Evolutionary conservation across 2,888 invertebrate species (phyloP).

Genomic region (Odontomyia ornata): DNA sequence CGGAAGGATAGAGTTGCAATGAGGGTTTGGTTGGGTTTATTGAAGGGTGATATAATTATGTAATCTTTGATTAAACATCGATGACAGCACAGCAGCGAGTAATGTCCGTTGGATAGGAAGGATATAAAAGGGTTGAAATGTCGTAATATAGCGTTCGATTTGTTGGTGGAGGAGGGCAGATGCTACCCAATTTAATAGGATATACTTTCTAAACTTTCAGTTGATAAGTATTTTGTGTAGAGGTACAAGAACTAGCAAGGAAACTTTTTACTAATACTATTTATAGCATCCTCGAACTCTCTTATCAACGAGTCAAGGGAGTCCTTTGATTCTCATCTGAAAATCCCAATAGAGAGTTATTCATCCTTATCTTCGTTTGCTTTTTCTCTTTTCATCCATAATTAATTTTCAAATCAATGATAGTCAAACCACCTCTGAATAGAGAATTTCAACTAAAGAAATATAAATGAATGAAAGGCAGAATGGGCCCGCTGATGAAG

Average conservation of each 20-base stretch:
- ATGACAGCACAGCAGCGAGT: constrained; percentile 2
- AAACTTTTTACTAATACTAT: too few relatives aligned
- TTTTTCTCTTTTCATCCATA: constrained; percentile 42
- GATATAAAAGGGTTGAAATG: too few relatives aligned
- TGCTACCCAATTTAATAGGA: background rate
- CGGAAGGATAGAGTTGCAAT: background rate
- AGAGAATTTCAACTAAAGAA: constrained; percentile 1
- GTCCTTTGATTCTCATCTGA: constrained; percentile 26
- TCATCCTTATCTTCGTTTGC: constrained; percentile 41
- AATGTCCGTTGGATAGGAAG: background rate
- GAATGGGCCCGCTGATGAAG: background rate
- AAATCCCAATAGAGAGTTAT: constrained; percentile 39
- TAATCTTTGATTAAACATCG: constrained; percentile 51
- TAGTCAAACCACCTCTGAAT: constrained; percentile 15
- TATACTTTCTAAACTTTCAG: background rate
- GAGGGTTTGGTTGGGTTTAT: constrained; percentile 36
- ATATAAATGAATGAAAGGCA: background rate
- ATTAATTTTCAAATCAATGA: constrained; percentile 50
- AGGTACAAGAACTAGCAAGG: too few relatives aligned
- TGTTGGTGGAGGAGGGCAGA: background rate
- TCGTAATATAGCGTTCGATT: background rate
- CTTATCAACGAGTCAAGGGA: background rate
- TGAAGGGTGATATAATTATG: constrained; percentile 50
- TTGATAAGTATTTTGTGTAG: background rate
- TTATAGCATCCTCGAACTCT: too few relatives aligned